Evolutionary conservation across 2,888 invertebrate species (phyloP).

Genomic region (Keiferia lycopersicella): DNA sequence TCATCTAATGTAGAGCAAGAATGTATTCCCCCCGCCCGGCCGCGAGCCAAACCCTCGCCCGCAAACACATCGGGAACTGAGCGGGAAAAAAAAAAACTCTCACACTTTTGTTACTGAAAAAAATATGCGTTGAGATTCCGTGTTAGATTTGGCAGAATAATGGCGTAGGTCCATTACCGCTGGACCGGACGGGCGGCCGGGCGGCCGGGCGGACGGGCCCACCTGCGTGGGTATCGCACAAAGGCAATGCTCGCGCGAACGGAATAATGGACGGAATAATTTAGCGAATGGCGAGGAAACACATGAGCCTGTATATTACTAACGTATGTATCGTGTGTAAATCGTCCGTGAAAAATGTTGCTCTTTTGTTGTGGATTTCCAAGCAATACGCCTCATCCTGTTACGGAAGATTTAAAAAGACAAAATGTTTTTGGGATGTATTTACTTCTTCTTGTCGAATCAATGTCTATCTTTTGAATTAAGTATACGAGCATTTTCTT

Average conservation of each 20-base stretch:
- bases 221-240: background rate
- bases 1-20: background rate
- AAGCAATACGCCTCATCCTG: background rate
- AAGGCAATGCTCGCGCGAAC: constrained; percentile 22
- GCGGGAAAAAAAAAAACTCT: constrained; percentile 14
- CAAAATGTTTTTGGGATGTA: background rate
- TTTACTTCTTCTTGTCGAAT: no score
- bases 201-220: background rate
- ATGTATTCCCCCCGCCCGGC: background rate
- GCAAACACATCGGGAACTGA: constrained; percentile 3
- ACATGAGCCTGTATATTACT: constrained; percentile 1
- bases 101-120: background rate
- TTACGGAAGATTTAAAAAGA: background rate
- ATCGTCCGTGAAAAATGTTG: constrained; percentile 12
- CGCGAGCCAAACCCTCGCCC: background rate
- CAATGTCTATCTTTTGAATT: no score
- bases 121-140: constrained; percentile 21
- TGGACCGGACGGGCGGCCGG: background rate
- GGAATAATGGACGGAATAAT: constrained; percentile 23
- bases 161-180: constrained; percentile 13
- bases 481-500: no score
- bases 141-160: constrained; percentile 22
- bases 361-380: constrained; percentile 13
- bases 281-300: constrained; percentile 20
- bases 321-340: background rate